Conservation (phyloP, 2,888 invertebrate species). For the Cryptocephalus moraei region DNA sequence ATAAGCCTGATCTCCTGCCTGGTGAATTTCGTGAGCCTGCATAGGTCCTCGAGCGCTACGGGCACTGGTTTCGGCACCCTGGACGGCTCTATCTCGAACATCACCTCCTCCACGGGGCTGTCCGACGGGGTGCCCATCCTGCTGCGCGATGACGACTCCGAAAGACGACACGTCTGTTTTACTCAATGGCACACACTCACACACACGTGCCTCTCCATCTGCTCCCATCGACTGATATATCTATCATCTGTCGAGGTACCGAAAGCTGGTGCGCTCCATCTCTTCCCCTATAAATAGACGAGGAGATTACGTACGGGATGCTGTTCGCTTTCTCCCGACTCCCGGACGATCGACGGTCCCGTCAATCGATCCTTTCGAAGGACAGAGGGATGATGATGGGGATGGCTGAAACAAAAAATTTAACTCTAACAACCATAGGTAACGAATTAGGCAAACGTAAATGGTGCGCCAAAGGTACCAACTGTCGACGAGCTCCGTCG, state of each 20-base stretch:
- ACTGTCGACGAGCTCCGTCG: no score
- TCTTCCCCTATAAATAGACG: conserved; percentile 7
- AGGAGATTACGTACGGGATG: no score
- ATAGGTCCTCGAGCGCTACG: conserved; percentile 81
- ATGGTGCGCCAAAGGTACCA: no score
- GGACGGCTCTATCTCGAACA: conserved; percentile 74
- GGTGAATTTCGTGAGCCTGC: conserved; percentile 89
- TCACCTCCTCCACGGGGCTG: conserved; percentile 76
- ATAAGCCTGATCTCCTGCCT: conserved; percentile 92
- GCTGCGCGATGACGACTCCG: not conserved
- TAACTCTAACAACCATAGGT: no score
- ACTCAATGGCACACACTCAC: not conserved
- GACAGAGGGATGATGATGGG: no score
- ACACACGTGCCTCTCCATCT: conserved; percentile 1
- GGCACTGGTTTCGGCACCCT: conserved; percentile 73
- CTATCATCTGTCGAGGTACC: conserved; percentile 22
- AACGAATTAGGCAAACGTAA: no score
- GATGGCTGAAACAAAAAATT: no score
- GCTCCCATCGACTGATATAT: conserved; percentile 9
- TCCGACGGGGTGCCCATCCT: conserved; percentile 78
- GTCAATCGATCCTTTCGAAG: no score
- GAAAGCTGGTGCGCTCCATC: conserved; percentile 21
- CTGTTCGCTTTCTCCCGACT: no score
- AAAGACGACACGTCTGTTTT: not conserved
- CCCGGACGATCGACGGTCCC: no score